A percentile compares a stretch with the other conserved stretches of the same genome.
Conservation (phyloP, 2,888 invertebrate species). For the Lomographa bimaculata region DNA sequence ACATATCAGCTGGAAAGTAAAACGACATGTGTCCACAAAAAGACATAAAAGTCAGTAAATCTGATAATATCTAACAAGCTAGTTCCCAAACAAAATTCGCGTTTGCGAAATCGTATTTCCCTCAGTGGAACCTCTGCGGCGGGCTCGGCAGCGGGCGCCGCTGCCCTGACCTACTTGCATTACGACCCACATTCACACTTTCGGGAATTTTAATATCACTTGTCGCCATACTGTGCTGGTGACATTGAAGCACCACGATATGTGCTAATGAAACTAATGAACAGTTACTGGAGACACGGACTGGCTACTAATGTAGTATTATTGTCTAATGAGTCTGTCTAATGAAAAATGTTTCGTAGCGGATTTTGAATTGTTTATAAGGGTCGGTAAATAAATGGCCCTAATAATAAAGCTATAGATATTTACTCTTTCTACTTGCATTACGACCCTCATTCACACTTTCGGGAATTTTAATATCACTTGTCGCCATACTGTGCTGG, state of each 20-base stretch:
- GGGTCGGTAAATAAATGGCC: too few relatives aligned
- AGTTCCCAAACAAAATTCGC: slow-evolving; percentile 27
- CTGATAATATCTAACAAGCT: slow-evolving; percentile 24
- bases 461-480: slow-evolving; percentile 36
- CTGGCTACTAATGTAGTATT: too few relatives aligned
- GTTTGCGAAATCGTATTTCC: slow-evolving; percentile 26
- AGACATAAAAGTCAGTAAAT: slow-evolving; percentile 1
- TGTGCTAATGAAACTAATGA: slow-evolving; percentile 10
- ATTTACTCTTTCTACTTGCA: too few relatives aligned
- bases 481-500: slow-evolving; percentile 28
- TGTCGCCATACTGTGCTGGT: slow-evolving; percentile 28
- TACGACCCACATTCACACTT: slow-evolving; percentile 59
- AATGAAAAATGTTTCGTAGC: too few relatives aligned
- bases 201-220: slow-evolving; percentile 35
- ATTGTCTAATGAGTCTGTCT: too few relatives aligned
- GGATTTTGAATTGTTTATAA: too few relatives aligned
- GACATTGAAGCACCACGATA: slow-evolving; percentile 14
- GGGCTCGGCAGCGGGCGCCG: slow-evolving; percentile 27
- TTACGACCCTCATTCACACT: slow-evolving; percentile 60
- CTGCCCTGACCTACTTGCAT: slow-evolving; percentile 64
- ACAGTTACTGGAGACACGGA: slow-evolving; percentile 9
- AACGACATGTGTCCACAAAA: background rate
- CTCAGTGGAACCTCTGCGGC: slow-evolving; percentile 21
- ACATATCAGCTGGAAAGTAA: too few relatives aligned
- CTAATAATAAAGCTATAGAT: too few relatives aligned